Percentiles rank a stretch among this genome's conserved stretches.
These are phyloP conservation scores for Toxotes jaculatrix DNA, from an alignment of 2,113 vertebrate genomes.

Conservation along the genomic window DNA sequence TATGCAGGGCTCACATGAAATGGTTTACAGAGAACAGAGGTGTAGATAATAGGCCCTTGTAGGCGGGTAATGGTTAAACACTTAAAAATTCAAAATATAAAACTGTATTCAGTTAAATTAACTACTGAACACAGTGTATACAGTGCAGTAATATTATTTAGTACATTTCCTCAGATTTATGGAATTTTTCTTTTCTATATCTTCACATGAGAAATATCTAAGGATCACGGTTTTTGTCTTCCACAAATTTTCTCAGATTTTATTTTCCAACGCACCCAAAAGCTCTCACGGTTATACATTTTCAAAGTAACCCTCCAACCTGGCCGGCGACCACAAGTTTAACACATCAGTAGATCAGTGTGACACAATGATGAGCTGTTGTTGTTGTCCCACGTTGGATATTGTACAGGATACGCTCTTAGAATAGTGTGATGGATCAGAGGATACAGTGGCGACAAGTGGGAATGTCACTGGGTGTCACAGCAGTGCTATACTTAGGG, in stretches of 20 bases:
- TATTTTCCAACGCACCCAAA: background rate
- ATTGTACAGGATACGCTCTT: constrained; percentile 24
- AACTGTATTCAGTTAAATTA: background rate
- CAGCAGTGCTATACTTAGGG: constrained; percentile 50
- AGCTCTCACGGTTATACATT: background rate
- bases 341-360: constrained; percentile 39
- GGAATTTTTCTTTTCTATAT: background rate
- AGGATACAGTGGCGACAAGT: constrained; percentile 54
- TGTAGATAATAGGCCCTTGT: background rate
- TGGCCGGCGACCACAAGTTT: constrained; percentile 7
- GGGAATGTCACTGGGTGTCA: constrained; percentile 52
- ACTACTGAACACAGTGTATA: background rate
- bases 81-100: background rate
- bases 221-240: too few species aligned
- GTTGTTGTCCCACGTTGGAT: constrained; percentile 16
- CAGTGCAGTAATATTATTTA: background rate
- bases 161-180: background rate
- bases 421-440: constrained; percentile 66
- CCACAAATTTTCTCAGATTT: background rate
- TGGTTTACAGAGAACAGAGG: background rate
- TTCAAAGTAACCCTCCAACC: background rate
- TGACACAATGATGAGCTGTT: constrained; percentile 25
- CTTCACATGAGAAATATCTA: too few species aligned
- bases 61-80: background rate
- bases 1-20: background rate